Percentiles rank a stretch among this genome's conserved stretches.
phyloP scores from a whole-genome alignment of 2,888 invertebrate species.

The Drosophila bunnanda region DNA sequence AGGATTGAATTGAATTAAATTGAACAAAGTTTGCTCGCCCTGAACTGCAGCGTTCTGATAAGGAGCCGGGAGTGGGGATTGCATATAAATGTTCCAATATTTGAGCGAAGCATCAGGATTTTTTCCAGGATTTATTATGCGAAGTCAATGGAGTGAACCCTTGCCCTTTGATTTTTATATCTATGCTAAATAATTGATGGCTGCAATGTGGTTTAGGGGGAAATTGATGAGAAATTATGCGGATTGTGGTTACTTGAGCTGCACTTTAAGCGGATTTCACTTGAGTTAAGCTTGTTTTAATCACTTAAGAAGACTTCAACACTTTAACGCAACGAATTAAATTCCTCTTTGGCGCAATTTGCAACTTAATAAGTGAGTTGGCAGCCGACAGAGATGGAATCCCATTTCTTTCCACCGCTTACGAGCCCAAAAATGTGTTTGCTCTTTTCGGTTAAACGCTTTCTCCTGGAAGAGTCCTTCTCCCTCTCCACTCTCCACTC shows the following conservation, averaged over 20 bases:
- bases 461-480: constrained; percentile 13
- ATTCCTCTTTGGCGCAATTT: background rate
- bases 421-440: constrained; percentile 59
- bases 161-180: constrained; percentile 49
- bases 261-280: background rate
- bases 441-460: constrained; percentile 58
- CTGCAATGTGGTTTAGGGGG: background rate
- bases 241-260: background rate
- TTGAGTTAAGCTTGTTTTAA: background rate
- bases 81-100: constrained; percentile 61
- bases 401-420: constrained; percentile 10
- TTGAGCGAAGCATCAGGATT: constrained; percentile 39
- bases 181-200: constrained; percentile 14
- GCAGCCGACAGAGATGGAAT: background rate
- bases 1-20: constrained; percentile 68
- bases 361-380: constrained; percentile 2
- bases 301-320: too few relatives aligned
- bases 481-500: background rate
- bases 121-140: constrained; percentile 31
- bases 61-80: constrained; percentile 12
- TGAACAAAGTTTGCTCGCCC: constrained; percentile 52
- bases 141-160: constrained; percentile 47
- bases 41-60: constrained; percentile 34
- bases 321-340: background rate
- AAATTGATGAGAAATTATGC: background rate